Conservation (phyloP, 2,113 vertebrate genomes). For the Columba janthina region DNA sequence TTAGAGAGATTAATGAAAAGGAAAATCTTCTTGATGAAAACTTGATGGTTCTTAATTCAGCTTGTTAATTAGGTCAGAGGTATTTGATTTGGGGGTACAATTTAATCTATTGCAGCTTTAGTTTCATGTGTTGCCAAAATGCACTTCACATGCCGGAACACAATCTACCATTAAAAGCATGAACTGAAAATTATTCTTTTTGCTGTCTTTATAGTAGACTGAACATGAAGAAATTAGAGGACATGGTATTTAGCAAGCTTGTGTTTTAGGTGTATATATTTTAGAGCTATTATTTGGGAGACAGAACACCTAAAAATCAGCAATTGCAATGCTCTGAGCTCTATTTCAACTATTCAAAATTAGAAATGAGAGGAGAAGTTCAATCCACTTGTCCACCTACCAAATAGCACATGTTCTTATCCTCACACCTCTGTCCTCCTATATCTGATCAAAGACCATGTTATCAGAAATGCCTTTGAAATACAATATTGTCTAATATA, state of each 20-base stretch:
- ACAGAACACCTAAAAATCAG: background rate
- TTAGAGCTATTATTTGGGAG: background rate
- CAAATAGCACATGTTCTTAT: background rate
- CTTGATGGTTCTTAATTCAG: slow-evolving; percentile 38
- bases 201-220: background rate
- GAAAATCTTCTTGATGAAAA: slow-evolving; percentile 33
- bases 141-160: background rate
- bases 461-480: background rate
- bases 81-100: slow-evolving; percentile 11
- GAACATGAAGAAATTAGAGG: background rate
- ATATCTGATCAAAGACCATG: background rate
- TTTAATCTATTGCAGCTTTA: background rate
- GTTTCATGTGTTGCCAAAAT: background rate
- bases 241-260: background rate
- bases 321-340: background rate
- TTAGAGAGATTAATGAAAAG: slow-evolving; percentile 46
- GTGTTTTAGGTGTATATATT: background rate
- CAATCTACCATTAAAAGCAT: background rate
- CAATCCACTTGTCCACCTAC: background rate
- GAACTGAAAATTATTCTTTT: background rate
- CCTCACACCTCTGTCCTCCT: background rate
- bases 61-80: slow-evolving; percentile 40
- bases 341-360: background rate
- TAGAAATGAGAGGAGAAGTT: background rate
- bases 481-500: background rate